Base-by-base conservation (phyloP, 2,113 vertebrate species). In the Recurvirostra avosetta region DNA sequence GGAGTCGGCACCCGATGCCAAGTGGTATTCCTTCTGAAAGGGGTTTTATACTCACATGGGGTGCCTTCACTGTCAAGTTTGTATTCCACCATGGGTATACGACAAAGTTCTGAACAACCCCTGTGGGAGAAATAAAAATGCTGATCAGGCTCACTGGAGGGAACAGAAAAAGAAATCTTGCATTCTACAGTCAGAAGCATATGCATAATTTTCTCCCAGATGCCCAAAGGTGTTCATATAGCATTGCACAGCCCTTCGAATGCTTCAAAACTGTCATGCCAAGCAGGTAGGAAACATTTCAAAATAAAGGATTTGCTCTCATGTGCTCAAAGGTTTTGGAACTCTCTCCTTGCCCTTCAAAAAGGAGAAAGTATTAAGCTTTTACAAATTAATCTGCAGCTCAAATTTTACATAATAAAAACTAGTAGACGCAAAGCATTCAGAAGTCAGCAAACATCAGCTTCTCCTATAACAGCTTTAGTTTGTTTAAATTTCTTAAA, bases 1-100 rank as follows among this genome's bases (percentile, higher is more conserved):
- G 99, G 97, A 32, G 98, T 97, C 96, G 99, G 99, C 94, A 99
- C 99, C 15, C 99, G 98, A 97, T 99, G 99, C 99, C 99, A 99
- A 18, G 99, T 99, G 86, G 99, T 99, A 97, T 99, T 99, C 95
- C 99, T 99, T 96, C 99, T 98, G 98, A 99, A 99, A 79, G 99
- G 99, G 16, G 99, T 99, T 98, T 99, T 99, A 98, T 99, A 99
- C 97, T 99, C 99, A 58, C 99, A 99, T 80, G 99, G 99, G 11
- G 99, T 99, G 32, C 99, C 99, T 97, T 99, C 99, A 6, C 99
- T 99, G 98, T 99, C 99, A 36, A 99, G 98, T 96, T 99, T 99
- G 96, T 99, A 99, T 95, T 99, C 99, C 90, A 99, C 99, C 99
- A 99, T 99, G 73, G 99, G 99, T 88, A 99, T 99, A 82, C 99